Evolutionary conservation across 2,113 vertebrate genomes (phyloP), one percentile per base, ranked within the genome.

Genomic region (Cairina moschata): DNA sequence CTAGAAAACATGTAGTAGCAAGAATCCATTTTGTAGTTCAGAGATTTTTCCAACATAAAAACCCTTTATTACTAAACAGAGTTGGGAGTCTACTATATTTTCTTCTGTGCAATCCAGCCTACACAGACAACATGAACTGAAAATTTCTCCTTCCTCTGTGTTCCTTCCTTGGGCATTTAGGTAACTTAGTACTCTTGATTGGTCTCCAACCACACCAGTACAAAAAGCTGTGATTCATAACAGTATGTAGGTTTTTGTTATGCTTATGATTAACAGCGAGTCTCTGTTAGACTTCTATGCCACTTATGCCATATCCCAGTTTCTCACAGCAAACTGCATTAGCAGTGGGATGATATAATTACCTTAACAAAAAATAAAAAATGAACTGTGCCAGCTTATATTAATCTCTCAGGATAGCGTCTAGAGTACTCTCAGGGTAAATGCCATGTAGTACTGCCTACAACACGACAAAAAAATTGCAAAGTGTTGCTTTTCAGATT

Each of bases 311-410:
- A 75, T 60, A 88, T 78, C 91, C 48, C 59, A 73, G 46, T 83
- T 87, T 91, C 80, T 85, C 4, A 0, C 17, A 79, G 63, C 44
- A 95, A 85, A 94, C 84, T 86, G 58, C 77, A 96, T 93, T 87
- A 96, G 50, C 62, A 75, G 55, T 86, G 63, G 77, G 74, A 92
- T 90, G 71, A 85, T 91, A 89, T 11, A 32, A 96, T 83, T 87
- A 82, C 67, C 46, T 83, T 85, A 87, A 91, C 25, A 76, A 94
- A 92, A 93, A 62, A 14, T 42, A 59, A 91, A 91, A 85, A 34
- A 2, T 3, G 0, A 91, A 66, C 44, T 71, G 13, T 81, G 65
- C 71, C 86, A 93, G 15, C 28, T 89, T 85, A 66, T 73, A 92
- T 71, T 95, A 87, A 87, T 40, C 38, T 87, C 63, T 59, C 4